Conservation (phyloP, 2,888 invertebrate species). For the Pseudeuparius sepicola region DNA sequence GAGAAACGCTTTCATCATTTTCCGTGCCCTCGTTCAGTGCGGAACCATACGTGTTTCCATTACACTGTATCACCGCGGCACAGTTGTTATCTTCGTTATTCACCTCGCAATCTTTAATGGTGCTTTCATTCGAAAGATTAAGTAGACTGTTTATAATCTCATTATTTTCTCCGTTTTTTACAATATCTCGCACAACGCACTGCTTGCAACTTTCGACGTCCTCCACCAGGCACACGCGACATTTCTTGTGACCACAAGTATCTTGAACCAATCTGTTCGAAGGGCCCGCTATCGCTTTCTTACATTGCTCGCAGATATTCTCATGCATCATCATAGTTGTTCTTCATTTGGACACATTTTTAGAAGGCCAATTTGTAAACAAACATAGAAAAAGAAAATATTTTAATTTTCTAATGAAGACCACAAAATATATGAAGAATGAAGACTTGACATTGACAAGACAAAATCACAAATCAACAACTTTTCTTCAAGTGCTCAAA, state of each 20-base stretch:
- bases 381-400: no score
- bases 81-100: conserved; percentile 26
- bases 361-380: no score
- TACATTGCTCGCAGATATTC: conserved; percentile 43
- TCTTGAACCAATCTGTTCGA: conserved; percentile 59
- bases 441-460: no score
- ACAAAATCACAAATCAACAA: no score
- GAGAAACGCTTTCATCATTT: conserved; percentile 1
- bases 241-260: conserved; percentile 66
- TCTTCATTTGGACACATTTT: no score
- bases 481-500: no score
- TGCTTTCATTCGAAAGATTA: conserved; percentile 8
- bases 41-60: conserved; percentile 22
- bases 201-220: conserved; percentile 56
- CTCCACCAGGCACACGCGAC: conserved; percentile 57
- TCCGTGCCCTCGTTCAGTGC: conserved; percentile 7
- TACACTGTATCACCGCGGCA: conserved; percentile 32
- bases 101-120: conserved; percentile 19
- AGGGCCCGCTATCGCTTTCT: conserved; percentile 45
- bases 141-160: conserved; percentile 9
- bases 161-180: conserved; percentile 4
- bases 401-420: no score
- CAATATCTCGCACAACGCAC: no score
- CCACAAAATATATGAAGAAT: no score
- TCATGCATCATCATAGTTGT: no score